Percentiles rank a stretch among this genome's conserved stretches.
Conservation (phyloP, 2,113 vertebrate genomes). For the Nibea albiflora region DNA sequence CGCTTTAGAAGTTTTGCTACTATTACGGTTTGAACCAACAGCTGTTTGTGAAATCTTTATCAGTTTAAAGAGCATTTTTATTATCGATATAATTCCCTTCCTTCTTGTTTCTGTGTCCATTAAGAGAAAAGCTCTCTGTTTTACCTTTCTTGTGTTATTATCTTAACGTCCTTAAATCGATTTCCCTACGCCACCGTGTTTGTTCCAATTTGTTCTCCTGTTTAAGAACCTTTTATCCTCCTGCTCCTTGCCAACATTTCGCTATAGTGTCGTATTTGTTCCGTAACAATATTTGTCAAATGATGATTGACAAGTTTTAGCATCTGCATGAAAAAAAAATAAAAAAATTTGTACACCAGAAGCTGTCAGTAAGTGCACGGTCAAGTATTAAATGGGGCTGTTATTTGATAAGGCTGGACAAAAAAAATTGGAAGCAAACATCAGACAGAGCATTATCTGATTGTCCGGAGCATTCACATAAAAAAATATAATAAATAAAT, state of each 20-base stretch:
- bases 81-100: not conserved
- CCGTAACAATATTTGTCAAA: not conserved
- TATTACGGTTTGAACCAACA: not conserved
- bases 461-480: not conserved
- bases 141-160: constrained; percentile 1
- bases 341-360: constrained; percentile 22
- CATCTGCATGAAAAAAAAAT: not conserved
- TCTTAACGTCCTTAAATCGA: constrained; percentile 8
- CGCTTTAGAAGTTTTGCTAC: not conserved
- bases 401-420: constrained; percentile 4
- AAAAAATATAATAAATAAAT: not conserved
- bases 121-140: not conserved
- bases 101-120: not conserved
- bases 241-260: not conserved
- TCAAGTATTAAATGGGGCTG: constrained; percentile 14
- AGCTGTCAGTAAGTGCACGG: constrained; percentile 7
- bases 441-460: constrained; percentile 27
- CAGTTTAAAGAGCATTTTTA: constrained; percentile 1
- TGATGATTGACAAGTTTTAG: constrained; percentile 10
- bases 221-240: constrained; percentile 13
- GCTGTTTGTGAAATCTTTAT: not conserved
- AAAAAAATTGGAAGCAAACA: not conserved
- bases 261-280: constrained; percentile 13
- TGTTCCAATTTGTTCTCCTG: constrained; percentile 2
- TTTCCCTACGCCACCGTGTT: not conserved